Percentiles rank a stretch among this genome's conserved stretches.
Evolutionary conservation across 2,797 vertebrate genomes (phyloP).

Genomic region (Tiaroga cobitis): DNA sequence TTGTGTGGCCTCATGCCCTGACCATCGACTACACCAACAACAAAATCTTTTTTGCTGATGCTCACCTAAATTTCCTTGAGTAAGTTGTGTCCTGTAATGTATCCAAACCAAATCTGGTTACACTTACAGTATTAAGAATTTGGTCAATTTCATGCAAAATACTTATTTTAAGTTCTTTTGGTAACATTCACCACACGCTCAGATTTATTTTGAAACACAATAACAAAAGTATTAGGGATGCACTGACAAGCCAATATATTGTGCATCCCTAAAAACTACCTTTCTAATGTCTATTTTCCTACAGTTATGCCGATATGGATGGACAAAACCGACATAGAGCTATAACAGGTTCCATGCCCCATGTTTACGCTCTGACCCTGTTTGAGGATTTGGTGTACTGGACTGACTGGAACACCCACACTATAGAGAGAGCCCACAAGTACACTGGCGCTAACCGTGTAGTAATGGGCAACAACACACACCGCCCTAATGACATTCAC

Average conservation of each 20-base stretch:
- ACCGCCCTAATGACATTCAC: constrained; percentile 94
- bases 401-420: constrained; percentile 98
- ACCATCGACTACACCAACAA: constrained; percentile 97
- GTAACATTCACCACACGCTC: not conserved
- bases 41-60: constrained; percentile 96
- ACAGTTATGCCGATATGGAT: constrained; percentile 91
- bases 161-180: not conserved
- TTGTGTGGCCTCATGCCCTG: constrained; percentile 96
- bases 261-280: not conserved
- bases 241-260: not conserved
- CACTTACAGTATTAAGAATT: not conserved
- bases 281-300: not conserved
- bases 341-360: constrained; percentile 87
- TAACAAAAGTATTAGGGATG: not conserved
- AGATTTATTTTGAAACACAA: not conserved
- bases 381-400: constrained; percentile 95
- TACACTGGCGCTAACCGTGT: constrained; percentile 86
- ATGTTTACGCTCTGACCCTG: constrained; percentile 91
- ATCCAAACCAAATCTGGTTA: not conserved
- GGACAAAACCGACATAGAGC: constrained; percentile 89
- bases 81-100: constrained; percentile 70
- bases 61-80: constrained; percentile 98
- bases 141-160: not conserved
- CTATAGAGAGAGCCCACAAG: constrained; percentile 96
- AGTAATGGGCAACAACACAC: constrained; percentile 90